Evolutionary conservation across 2,888 invertebrate genomes (phyloP).

Genomic region (Strigamia crassipes): DNA sequence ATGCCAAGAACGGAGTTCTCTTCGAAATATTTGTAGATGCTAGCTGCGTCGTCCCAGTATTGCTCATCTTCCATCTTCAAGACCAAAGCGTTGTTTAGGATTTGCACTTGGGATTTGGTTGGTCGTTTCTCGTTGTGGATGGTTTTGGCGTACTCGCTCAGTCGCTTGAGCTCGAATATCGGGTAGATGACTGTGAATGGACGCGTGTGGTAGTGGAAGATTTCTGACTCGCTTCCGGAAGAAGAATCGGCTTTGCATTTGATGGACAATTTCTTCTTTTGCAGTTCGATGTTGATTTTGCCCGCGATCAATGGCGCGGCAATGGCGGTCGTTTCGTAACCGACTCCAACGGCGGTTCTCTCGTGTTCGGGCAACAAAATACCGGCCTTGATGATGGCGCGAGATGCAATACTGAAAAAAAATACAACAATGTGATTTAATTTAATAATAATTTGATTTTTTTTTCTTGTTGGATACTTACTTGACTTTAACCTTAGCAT

Average conservation of each 20-base stretch:
- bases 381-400: background rate
- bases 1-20: background rate
- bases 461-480: background rate
- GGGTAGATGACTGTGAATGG: background rate
- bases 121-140: background rate
- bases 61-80: background rate
- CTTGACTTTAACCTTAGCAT: background rate
- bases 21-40: background rate
- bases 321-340: background rate
- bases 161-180: background rate
- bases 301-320: background rate
- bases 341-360: background rate
- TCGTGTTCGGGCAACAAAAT: background rate
- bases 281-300: background rate
- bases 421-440: background rate
- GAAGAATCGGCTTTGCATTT: background rate
- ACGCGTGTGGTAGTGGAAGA: background rate
- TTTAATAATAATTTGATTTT: background rate
- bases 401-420: background rate
- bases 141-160: background rate
- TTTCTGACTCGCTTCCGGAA: background rate
- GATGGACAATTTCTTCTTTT: constrained; percentile 9
- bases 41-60: background rate
- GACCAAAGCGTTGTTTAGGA: background rate
- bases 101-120: background rate